phyloP scores from a whole-genome alignment of 2,888 invertebrate species.

The Epinotia ramella region DNA sequence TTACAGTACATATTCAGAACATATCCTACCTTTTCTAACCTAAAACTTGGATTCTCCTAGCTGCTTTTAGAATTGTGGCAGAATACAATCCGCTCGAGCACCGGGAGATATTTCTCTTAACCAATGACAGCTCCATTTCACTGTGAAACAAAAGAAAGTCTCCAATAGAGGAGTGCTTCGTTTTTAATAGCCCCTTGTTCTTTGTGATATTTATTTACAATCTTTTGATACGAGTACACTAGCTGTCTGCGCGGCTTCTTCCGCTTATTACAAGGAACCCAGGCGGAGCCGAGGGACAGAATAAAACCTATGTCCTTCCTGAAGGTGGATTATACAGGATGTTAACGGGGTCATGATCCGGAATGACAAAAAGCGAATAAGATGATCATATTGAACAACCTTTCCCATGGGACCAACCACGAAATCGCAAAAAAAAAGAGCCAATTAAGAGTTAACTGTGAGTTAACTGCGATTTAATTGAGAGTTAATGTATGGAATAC shows the following conservation, averaged over 20 bases:
- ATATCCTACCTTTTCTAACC: neutral
- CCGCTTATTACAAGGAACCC: too few species aligned
- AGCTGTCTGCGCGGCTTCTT: neutral
- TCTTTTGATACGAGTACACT: neutral
- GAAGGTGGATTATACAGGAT: too few species aligned
- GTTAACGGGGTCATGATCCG: too few species aligned
- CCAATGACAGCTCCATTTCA: slow-evolving; percentile 24
- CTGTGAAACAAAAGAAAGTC: slow-evolving; percentile 16
- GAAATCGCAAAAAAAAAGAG: too few species aligned
- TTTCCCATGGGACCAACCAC: too few species aligned
- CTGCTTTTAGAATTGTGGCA: slow-evolving; percentile 1
- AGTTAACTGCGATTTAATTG: too few species aligned
- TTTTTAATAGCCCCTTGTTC: neutral
- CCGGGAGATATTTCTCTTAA: slow-evolving; percentile 13
- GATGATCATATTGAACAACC: too few species aligned
- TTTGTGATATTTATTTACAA: neutral
- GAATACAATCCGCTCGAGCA: slow-evolving; percentile 5
- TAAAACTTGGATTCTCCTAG: neutral
- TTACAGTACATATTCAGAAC: neutral
- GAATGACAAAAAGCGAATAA: too few species aligned
- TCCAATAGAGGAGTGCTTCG: slow-evolving; percentile 7
- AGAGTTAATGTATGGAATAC: too few species aligned
- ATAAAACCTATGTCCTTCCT: too few species aligned
- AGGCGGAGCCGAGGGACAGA: too few species aligned
- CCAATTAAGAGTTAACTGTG: too few species aligned